Conservation (phyloP, 1,140 invertebrate genomes). For the Drosophila miranda region DNA sequence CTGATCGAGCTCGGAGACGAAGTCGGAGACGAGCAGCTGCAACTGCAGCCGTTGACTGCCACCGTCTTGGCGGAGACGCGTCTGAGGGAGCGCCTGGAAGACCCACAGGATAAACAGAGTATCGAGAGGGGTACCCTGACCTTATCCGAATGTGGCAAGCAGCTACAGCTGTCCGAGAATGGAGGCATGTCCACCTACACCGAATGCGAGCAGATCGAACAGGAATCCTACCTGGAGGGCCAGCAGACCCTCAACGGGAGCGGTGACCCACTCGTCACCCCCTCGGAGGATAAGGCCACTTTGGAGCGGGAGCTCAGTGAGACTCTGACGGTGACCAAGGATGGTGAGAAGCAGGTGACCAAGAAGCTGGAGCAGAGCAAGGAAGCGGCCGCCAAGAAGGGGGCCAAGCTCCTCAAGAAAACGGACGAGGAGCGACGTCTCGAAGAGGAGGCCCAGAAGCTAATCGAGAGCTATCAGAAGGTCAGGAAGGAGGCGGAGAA, state of each 20-base stretch:
- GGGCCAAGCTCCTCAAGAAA: constrained; percentile 68
- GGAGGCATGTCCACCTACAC: constrained; percentile 57
- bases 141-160: constrained; percentile 81
- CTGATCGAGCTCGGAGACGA: constrained; percentile 65
- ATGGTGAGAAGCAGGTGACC: constrained; percentile 74
- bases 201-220: constrained; percentile 69
- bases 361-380: constrained; percentile 64
- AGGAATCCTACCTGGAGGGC: constrained; percentile 64
- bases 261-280: background rate
- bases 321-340: constrained; percentile 59
- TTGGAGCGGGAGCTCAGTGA: constrained; percentile 64
- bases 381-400: constrained; percentile 58
- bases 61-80: constrained; percentile 75
- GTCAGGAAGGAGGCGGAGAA: constrained; percentile 76
- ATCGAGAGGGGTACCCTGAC: constrained; percentile 80
- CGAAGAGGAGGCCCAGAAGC: constrained; percentile 74
- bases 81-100: constrained; percentile 69
- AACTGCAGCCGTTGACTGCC: constrained; percentile 77
- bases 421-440: constrained; percentile 73
- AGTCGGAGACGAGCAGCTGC: constrained; percentile 55
- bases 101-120: constrained; percentile 82
- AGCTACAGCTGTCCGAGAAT: constrained; percentile 60
- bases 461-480: constrained; percentile 79
- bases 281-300: constrained; percentile 25
- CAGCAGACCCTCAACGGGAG: constrained; percentile 53